Base-by-base conservation (phyloP, 2,888 invertebrate species). In the Craniophora ligustri region DNA sequence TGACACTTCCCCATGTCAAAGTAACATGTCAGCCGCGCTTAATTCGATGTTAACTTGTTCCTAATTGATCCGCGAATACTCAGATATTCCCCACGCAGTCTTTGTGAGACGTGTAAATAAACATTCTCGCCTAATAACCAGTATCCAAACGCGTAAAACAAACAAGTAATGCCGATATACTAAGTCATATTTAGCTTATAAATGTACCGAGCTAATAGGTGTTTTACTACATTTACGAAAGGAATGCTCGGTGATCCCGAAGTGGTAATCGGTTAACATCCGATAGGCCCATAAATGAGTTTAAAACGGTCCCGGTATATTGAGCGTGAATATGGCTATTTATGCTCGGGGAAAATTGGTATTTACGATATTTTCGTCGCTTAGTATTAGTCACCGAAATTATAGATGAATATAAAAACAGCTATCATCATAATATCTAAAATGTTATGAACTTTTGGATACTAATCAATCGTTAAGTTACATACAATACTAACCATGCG, bases 291-390 rank as follows among this genome's bases (percentile, higher is more conserved):
- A 19, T 70, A 54, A 58, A 48, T 48, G 34, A 59, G 54, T 66
- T 70, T 67, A 66, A 66, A 70, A 59, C 50, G 59, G 38, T 30
- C 34, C 31, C 35, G 26, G 42, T 65, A 50, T 44, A 59, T 70
- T 42, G 54, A 66, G 49, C 66, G 40, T 59, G 41, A 65, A 65
- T 54, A 65, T 53, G 16, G 35, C 38, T 40, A 31, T 47, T 53
- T 67, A 58, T 58, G 49, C 65, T 49, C 30, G 16, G 35, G 32
- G 23, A 2, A n/a, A 5, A n/a, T 40, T 26, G 23, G 19, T 26
- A n/a, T 26, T 26, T 26, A 26, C 26, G 11, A 4, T 62, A 68
- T 47, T 54, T 54, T 40, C 28, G 10, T 18, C 21, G 13, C n/a
- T n/a, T n/a, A n/a, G n/a, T n/a, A n/a, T n/a, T 23, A 26, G 26